Conservation (phyloP, 2,113 vertebrate species). For the Nyctibius bracteatus region DNA sequence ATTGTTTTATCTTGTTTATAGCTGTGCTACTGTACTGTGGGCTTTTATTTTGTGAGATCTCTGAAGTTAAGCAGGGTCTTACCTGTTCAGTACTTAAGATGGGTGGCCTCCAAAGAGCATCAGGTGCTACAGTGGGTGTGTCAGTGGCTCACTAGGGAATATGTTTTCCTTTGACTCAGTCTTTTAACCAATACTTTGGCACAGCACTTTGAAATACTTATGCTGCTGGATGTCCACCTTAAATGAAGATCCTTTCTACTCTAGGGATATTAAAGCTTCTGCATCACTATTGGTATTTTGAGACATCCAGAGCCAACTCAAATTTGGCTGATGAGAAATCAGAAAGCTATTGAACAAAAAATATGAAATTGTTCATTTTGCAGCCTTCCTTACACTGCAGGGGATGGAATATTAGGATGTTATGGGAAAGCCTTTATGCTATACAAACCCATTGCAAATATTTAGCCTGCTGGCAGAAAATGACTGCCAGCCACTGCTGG, state of each 20-base stretch:
- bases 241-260: slow-evolving; percentile 57
- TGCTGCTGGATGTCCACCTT: slow-evolving; percentile 9
- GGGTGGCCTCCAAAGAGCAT: slow-evolving; percentile 49
- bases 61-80: slow-evolving; percentile 61
- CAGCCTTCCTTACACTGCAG: neutral
- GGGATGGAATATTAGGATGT: neutral
- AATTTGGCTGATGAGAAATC: neutral
- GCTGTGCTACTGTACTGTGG: slow-evolving; percentile 51
- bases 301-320: neutral
- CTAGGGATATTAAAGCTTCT: slow-evolving; percentile 66
- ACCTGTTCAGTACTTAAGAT: slow-evolving; percentile 51
- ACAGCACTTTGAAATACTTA: slow-evolving; percentile 26
- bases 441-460: neutral
- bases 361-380: neutral
- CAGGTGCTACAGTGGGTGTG: slow-evolving; percentile 55
- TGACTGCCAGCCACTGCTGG: neutral
- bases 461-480: neutral
- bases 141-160: neutral
- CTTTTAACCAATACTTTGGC: neutral
- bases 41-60: slow-evolving; percentile 53
- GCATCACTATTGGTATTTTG: neutral
- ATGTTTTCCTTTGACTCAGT: neutral
- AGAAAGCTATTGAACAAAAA: neutral
- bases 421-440: neutral
- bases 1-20: slow-evolving; percentile 54